Percentiles rank a stretch among this genome's conserved stretches.
Conservation (phyloP, 2,888 invertebrate species). For the Eupelmus urozonus region DNA sequence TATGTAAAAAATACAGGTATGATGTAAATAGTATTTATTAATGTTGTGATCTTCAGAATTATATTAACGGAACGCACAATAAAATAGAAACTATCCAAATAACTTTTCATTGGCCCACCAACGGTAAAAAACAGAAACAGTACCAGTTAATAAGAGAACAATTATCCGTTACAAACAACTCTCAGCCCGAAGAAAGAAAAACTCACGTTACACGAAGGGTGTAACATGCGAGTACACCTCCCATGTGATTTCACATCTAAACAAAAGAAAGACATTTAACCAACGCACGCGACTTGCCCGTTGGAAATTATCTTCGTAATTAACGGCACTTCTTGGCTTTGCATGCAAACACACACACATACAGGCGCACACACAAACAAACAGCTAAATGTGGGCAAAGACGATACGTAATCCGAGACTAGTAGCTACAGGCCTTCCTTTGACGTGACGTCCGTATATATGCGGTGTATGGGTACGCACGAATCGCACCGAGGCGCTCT, state of each 20-base stretch:
- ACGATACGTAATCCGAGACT: slow-evolving; percentile 74
- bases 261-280: slow-evolving; percentile 32
- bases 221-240: slow-evolving; percentile 2
- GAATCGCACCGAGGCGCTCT: not conserved
- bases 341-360: slow-evolving; percentile 67
- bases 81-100: no score
- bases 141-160: not conserved
- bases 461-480: not conserved
- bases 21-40: no score
- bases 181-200: not conserved
- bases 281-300: slow-evolving; percentile 49
- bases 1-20: no score
- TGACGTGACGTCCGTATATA: slow-evolving; percentile 9
- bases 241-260: slow-evolving; percentile 18
- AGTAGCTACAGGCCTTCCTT: slow-evolving; percentile 57
- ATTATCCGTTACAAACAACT: slow-evolving; percentile 6
- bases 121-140: not conserved
- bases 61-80: no score
- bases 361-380: slow-evolving; percentile 66
- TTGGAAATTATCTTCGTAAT: slow-evolving; percentile 77
- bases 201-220: slow-evolving; percentile 1
- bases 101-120: no score
- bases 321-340: slow-evolving; percentile 77
- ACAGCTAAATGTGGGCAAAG: slow-evolving; percentile 68
- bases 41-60: no score